phyloP scores from a whole-genome alignment of 1,140 invertebrate genomes.

The Hylyphantes graminicola region DNA sequence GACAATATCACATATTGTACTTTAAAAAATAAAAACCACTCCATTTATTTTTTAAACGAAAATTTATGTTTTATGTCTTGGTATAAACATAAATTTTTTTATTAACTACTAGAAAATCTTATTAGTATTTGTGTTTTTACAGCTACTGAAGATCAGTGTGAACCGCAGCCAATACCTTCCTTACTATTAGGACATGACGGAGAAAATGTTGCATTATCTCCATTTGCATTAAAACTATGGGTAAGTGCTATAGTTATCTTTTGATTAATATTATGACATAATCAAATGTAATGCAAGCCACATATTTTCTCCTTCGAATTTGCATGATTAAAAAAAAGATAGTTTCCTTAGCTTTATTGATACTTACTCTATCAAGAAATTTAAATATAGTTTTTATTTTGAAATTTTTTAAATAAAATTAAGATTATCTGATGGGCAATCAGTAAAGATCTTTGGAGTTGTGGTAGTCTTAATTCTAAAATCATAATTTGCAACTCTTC shows the following conservation, averaged over 20 bases:
- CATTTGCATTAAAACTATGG: conserved; percentile 94
- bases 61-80: neutral
- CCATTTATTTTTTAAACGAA: neutral
- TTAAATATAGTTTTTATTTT: too few relatives aligned
- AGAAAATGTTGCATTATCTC: conserved; percentile 93
- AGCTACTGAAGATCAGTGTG: conserved; percentile 91
- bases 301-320: too few relatives aligned
- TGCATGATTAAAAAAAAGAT: too few relatives aligned
- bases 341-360: too few relatives aligned
- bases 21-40: neutral
- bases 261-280: too few relatives aligned
- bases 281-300: too few relatives aligned
- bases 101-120: neutral
- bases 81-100: neutral
- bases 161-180: conserved; percentile 95
- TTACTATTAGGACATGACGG: conserved; percentile 92
- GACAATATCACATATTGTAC: neutral
- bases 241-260: conserved; percentile 15
- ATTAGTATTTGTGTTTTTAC: neutral
- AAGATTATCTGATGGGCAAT: too few relatives aligned
- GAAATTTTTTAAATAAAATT: too few relatives aligned
- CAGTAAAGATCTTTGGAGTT: too few relatives aligned
- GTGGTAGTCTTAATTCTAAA: too few relatives aligned
- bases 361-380: too few relatives aligned
- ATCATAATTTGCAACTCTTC: too few relatives aligned